A percentile compares a stretch with the other conserved stretches of the same genome.
phyloP scores from a whole-genome alignment of 2,113 vertebrate genomes.

The Macrotis lagotis region DNA sequence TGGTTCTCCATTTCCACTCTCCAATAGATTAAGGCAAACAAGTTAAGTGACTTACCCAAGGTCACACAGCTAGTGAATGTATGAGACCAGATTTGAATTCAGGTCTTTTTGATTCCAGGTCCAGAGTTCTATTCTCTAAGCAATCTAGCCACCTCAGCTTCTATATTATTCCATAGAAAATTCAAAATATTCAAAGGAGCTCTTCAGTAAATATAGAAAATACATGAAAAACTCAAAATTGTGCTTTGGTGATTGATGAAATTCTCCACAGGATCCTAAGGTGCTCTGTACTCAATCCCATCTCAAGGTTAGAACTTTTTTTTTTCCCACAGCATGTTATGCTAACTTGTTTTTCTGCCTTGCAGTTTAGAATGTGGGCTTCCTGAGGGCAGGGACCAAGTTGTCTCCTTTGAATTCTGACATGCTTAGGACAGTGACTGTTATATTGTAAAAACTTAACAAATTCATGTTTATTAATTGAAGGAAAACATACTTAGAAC shows the following conservation, averaged over 20 bases:
- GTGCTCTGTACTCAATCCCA: too few relatives aligned
- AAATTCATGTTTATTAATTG: neutral
- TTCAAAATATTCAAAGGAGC: neutral
- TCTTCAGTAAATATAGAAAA: neutral
- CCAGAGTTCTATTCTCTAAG: neutral
- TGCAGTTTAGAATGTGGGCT: neutral
- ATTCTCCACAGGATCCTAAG: too few relatives aligned
- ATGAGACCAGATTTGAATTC: neutral
- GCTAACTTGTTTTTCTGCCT: neutral
- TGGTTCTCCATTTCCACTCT: neutral
- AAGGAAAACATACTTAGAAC: neutral
- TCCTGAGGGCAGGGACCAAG: neutral
- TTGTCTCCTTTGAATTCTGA: neutral
- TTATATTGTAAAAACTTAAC: neutral
- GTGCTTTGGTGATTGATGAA: neutral
- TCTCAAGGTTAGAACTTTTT: too few relatives aligned
- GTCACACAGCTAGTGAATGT: neutral
- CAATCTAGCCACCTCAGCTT: neutral
- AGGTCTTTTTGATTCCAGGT: neutral
- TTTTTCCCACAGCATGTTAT: neutral
- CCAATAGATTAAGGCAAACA: neutral
- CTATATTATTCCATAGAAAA: neutral
- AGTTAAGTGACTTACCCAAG: neutral
- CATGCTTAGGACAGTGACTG: neutral
- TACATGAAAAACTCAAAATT: neutral